phyloP scores from a whole-genome alignment of 2,797 vertebrate genomes.

The Amniataba percoides region DNA sequence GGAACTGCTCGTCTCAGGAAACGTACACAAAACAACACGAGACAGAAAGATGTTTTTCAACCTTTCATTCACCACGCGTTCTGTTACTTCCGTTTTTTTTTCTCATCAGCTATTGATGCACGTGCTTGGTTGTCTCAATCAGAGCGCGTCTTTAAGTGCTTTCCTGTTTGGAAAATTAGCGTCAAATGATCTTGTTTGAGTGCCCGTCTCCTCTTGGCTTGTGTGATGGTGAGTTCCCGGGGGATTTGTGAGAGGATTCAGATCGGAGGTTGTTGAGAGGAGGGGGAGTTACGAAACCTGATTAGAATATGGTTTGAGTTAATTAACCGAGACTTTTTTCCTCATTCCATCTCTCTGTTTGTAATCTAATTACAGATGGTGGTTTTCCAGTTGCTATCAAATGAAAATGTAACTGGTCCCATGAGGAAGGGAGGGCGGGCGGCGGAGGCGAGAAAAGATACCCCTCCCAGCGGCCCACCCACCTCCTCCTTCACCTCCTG shows the following conservation, averaged over 20 bases:
- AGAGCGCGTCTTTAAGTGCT: constrained; percentile 75
- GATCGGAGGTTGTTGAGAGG: constrained; percentile 67
- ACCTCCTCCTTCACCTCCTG: constrained; percentile 51
- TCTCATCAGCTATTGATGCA: constrained; percentile 63
- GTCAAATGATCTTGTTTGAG: constrained; percentile 80
- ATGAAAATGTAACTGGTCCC: constrained; percentile 79
- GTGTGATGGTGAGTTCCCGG: constrained; percentile 64
- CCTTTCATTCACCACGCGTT: constrained; percentile 30
- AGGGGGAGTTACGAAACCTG: constrained; percentile 70
- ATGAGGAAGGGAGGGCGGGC: constrained; percentile 30
- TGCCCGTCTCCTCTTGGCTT: constrained; percentile 64
- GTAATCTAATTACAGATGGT: constrained; percentile 84
- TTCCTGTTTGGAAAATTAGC: constrained; percentile 84
- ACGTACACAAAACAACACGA: constrained; percentile 56
- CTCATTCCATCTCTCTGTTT: constrained; percentile 71
- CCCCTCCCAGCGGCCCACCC: constrained; percentile 54
- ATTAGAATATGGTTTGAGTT: constrained; percentile 85
- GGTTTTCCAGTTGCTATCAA: constrained; percentile 80
- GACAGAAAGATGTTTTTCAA: constrained; percentile 34
- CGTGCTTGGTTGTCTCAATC: constrained; percentile 70
- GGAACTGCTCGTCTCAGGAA: constrained; percentile 56
- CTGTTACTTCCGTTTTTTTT: constrained; percentile 41
- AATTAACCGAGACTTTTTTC: constrained; percentile 75
- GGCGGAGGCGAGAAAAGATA: constrained; percentile 22
- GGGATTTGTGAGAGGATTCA: constrained; percentile 75